These are phyloP conservation scores for Augochlorella aurata DNA, from an alignment of 2,888 invertebrate species.

Conservation along the genomic window DNA sequence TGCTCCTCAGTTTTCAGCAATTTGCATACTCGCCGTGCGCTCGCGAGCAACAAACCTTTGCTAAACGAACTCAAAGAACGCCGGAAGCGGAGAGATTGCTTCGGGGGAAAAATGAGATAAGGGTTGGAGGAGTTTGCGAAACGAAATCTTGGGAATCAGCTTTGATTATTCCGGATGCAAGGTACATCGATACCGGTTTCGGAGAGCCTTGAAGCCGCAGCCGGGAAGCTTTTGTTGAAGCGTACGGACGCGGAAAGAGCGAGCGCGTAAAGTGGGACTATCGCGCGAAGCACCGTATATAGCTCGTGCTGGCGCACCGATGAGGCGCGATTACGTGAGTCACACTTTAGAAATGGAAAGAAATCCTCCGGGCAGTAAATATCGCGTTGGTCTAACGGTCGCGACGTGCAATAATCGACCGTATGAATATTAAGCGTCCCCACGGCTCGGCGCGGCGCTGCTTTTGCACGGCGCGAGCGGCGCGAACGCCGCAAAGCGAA, in stretches of 20 bases:
- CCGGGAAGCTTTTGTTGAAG: neutral
- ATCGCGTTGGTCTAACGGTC: constrained; percentile 51
- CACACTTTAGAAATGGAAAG: constrained; percentile 55
- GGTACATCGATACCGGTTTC: no score
- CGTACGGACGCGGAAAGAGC: constrained; percentile 26
- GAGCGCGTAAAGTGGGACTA: constrained; percentile 37
- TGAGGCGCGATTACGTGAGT: constrained; percentile 57
- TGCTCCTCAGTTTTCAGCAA: no score
- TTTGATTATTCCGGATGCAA: no score
- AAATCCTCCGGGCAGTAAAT: constrained; percentile 52
- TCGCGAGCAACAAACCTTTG: no score
- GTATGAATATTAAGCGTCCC: constrained; percentile 52
- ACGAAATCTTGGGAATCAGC: no score
- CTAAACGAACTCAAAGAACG: no score
- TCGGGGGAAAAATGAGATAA: no score
- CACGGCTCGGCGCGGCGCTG: neutral
- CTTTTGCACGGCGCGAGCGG: neutral
- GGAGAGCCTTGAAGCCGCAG: neutral
- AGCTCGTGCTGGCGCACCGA: constrained; percentile 28
- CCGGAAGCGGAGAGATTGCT: no score
- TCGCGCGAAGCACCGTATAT: constrained; percentile 30
- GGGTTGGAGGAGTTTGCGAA: no score
- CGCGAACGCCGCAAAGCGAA: neutral
- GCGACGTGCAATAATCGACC: constrained; percentile 44
- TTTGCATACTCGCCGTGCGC: no score